A percentile compares a stretch with the other conserved stretches of the same genome.
phyloP scores from a whole-genome alignment of 2,113 vertebrate species.

The Myotis davidii region DNA sequence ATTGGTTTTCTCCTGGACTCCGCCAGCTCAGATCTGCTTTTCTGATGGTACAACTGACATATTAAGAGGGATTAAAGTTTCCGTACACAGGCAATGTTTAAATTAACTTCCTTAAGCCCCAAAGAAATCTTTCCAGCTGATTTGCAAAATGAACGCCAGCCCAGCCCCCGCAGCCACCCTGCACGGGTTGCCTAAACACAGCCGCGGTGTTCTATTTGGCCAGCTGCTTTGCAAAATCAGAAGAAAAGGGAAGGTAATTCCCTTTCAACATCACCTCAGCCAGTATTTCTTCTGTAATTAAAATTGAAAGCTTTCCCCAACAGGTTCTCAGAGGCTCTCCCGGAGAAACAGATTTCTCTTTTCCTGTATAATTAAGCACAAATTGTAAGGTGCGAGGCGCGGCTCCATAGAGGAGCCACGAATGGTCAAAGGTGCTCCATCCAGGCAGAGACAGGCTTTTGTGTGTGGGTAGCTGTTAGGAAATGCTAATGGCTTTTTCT shows the following conservation, averaged over 20 bases:
- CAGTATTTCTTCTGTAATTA: conserved; percentile 70
- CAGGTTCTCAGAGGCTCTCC: conserved; percentile 68
- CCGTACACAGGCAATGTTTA: conserved; percentile 71
- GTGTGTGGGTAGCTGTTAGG: conserved; percentile 64
- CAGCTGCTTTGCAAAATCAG: conserved; percentile 68
- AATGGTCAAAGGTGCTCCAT: conserved; percentile 49
- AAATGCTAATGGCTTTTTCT: conserved; percentile 76
- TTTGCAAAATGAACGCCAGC: conserved; percentile 68
- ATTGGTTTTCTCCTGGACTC: conserved; percentile 76
- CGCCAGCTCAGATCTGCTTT: conserved; percentile 74
- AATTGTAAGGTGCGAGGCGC: conserved; percentile 54
- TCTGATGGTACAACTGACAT: conserved; percentile 70
- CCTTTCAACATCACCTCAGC: conserved; percentile 46
- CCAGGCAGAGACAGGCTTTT: conserved; percentile 49
- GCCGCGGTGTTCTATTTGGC: conserved; percentile 23
- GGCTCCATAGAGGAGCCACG: background rate
- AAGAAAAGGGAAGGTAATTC: conserved; percentile 57
- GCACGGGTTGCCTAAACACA: conserved; percentile 64
- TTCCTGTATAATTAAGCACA: conserved; percentile 63
- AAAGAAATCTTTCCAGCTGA: conserved; percentile 78
- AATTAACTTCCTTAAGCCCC: conserved; percentile 77
- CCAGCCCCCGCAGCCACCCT: background rate
- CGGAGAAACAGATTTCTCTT: conserved; percentile 49
- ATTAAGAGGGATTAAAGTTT: conserved; percentile 78
- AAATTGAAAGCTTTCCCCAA: conserved; percentile 67